Evolutionary conservation across 2,113 vertebrate species (phyloP), one percentile per base, ranked within the genome.

Genomic region (Gobio gobio): DNA sequence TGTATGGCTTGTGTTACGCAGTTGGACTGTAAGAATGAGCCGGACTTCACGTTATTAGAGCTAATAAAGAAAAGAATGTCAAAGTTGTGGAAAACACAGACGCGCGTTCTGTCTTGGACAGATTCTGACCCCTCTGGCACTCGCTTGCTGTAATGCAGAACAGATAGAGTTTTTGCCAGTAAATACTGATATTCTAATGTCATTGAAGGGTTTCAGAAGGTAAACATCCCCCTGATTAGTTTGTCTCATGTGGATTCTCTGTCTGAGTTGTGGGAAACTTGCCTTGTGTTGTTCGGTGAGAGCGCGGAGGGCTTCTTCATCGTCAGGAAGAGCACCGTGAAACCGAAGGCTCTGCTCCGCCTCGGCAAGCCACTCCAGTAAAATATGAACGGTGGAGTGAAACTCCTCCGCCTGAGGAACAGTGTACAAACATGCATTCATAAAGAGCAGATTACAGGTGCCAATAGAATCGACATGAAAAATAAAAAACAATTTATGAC

Each of bases 311-410:
- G 97, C 96, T 77, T 99, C 97, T 76, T 99, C 97, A 22, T 99
- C 98, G 5, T 99, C 98, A 16, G 98, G 97, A 84, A 99, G 96
- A 86, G 94, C 86, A 2, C 97, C 98, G 0, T 99, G 97, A 93
- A 99, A 99, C 90, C 98, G 97, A 68, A 99, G 94, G 87, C 95
- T 92, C 90, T 99, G 97, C 87, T 99, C 98, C 0, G 97, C 98
- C 91, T 99, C 98, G 10, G 98, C 97, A 88, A 99, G 93, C 98
- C 98, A 99, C 88, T 99, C 98, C 91, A 99, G 88, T 83, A 99
- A 95, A 83, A 97, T 95, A 7, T 99, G 98, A 73, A 99, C 98
- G 18, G 97, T 96, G 0, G 97, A 96, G 92, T 99, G 98, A 90
- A 99, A 99, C 88, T 98, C 97, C 91, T 99, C 98, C 26, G 97